A percentile compares a stretch with the other conserved stretches of the same genome.
Conservation (phyloP, 2,113 vertebrate genomes). For the Saguinus imperator region DNA sequence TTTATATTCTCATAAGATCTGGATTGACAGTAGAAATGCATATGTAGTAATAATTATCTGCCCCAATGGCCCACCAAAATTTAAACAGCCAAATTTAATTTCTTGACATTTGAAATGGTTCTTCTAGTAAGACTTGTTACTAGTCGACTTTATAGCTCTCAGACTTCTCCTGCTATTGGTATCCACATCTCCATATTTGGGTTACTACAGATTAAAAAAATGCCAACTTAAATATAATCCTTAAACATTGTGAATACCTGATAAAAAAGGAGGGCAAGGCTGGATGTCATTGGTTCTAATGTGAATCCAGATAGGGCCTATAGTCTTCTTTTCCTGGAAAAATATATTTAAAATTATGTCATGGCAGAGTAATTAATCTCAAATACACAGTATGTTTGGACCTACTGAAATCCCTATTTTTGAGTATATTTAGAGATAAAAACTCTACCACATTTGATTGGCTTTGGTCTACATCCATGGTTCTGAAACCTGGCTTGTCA, state of each 20-base stretch:
- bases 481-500: not conserved
- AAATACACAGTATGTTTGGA: not conserved
- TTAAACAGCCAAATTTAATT: not conserved
- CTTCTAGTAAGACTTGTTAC: slow-evolving; percentile 10
- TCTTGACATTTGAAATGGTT: slow-evolving; percentile 22
- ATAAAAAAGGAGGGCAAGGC: not conserved
- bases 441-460: not conserved
- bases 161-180: not conserved
- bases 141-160: not conserved
- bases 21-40: not conserved
- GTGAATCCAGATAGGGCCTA: not conserved
- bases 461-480: not conserved
- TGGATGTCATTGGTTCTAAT: not conserved
- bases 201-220: not conserved
- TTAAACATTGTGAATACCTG: not conserved
- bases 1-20: not conserved
- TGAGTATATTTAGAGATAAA: not conserved
- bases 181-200: not conserved
- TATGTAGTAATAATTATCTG: not conserved
- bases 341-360: not conserved
- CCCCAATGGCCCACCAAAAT: not conserved
- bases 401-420: not conserved
- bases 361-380: not conserved
- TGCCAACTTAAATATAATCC: not conserved
- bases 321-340: not conserved